These are phyloP conservation scores for Cossypha heuglini DNA, from an alignment of 2,797 vertebrate genomes.

Conservation along the genomic window DNA sequence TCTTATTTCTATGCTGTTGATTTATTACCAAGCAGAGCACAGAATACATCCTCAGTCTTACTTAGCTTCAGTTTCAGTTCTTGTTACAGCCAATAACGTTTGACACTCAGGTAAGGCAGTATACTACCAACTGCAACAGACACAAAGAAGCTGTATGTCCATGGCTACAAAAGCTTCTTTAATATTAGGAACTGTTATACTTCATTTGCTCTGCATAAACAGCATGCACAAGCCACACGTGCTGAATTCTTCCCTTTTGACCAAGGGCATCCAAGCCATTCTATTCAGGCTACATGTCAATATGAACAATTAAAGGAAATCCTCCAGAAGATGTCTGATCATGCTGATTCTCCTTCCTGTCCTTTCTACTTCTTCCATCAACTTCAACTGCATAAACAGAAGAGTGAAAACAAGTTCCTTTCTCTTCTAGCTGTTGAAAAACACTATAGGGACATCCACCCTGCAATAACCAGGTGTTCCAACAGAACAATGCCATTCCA, in stretches of 20 bases:
- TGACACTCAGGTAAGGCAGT: not conserved
- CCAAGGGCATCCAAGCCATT: not conserved
- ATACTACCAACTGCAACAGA: not conserved
- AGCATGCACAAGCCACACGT: fast-evolving
- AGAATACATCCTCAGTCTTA: not conserved
- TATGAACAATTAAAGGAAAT: not conserved
- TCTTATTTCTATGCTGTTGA: not conserved
- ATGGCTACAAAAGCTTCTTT: not conserved
- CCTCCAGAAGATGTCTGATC: not conserved
- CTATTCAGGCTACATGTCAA: not conserved
- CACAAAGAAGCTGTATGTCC: not conserved
- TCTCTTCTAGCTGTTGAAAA: not conserved
- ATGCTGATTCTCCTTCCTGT: not conserved
- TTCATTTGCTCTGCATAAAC: not conserved
- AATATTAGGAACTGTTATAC: not conserved
- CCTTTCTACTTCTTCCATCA: not conserved
- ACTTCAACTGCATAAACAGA: not conserved
- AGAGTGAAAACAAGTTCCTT: fast-evolving
- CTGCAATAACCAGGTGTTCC: not conserved
- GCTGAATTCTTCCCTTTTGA: not conserved
- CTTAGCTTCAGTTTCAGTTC: not conserved
- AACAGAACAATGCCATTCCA: not conserved
- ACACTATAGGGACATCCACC: not conserved
- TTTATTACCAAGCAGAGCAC: not conserved
- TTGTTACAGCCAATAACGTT: not conserved